Evolutionary conservation across 2,113 vertebrate species (phyloP), one percentile per base, ranked within the genome.

Genomic region (Mormyrus lacerda): DNA sequence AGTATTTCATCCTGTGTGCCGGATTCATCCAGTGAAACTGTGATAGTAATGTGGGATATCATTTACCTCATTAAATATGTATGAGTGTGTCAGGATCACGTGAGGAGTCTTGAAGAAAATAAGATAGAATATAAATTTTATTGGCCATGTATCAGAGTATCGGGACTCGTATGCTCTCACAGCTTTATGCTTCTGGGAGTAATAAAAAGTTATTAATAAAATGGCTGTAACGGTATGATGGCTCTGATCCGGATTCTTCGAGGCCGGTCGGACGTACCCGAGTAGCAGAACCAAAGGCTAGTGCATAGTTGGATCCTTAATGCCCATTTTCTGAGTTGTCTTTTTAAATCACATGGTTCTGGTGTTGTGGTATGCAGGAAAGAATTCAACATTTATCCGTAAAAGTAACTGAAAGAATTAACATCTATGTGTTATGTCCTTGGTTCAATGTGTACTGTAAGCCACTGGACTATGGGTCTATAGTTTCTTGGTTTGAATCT

Each of bases 21-120:
- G 91, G 73, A 86, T 44, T 61, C 9, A 55, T 55, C 88, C n/a
- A 39, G 42, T 90, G 76, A 76, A 88, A 90, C 79, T 89, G 89
- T 89, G 73, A 84, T 24, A 27, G 69, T 89, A 91, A 91, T 90
- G 92, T 91, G 90, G 92, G 91, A 92, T 93, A 93, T 93, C 90
- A 91, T 91, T 94, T 93, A 89, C 89, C 42, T 69, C 42, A 92
- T 94, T 93, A 93, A 94, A 94, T 93, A 93, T 95, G 90, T 87
- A 93, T 89, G 90, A 91, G 27, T 91, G 90, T 58, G 91, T 91
- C 85, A 87, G 87, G 91, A 91, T 87, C 86, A 35, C 21, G 86
- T n/a, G 83, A 82, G 61, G 47, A 24, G 5, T 35, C 87, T 21
- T 79, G 39, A 31, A n/a, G n/a, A 42, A 55, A 51, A 50, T 35